phyloP scores from a whole-genome alignment of 2,888 invertebrate species.

The Flexamia atlantica region DNA sequence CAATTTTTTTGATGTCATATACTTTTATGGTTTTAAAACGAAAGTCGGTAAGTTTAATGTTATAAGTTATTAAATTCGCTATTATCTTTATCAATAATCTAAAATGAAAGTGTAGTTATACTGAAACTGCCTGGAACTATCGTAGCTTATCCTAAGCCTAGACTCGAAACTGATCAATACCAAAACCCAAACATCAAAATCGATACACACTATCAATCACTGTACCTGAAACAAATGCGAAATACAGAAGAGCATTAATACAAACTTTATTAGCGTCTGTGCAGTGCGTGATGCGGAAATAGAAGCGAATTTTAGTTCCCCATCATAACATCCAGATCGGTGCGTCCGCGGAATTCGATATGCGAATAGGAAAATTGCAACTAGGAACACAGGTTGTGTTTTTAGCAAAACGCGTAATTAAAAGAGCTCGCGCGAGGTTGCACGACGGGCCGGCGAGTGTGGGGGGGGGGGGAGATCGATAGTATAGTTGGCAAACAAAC shows the following conservation, averaged over 20 bases:
- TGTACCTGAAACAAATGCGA: neutral
- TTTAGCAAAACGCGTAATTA: conserved; percentile 59
- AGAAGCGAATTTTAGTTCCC: conserved; percentile 46
- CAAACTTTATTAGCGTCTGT: conserved; percentile 46
- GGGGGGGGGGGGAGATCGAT: conserved; percentile 41
- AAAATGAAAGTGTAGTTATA: no score
- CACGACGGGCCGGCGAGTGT: neutral
- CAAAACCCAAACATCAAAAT: conserved; percentile 17
- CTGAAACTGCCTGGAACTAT: neutral
- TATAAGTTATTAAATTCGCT: no score
- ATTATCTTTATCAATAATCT: no score
- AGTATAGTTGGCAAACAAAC: conserved; percentile 57
- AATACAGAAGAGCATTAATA: conserved; percentile 28
- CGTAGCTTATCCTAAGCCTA: conserved; percentile 2
- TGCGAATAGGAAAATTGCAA: conserved; percentile 57
- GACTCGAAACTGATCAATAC: neutral
- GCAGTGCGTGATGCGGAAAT: conserved; percentile 47
- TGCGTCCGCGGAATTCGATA: conserved; percentile 35
- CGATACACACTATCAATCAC: conserved; percentile 16
- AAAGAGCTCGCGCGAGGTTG: conserved; percentile 33
- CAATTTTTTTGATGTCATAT: no score
- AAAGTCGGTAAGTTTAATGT: no score
- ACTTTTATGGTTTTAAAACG: no score
- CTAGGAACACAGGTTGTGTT: conserved; percentile 51
- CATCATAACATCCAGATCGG: conserved; percentile 46